Evolutionary conservation across 1,140 invertebrate genomes (phyloP).

Genomic region (Eriosoma lanigerum): DNA sequence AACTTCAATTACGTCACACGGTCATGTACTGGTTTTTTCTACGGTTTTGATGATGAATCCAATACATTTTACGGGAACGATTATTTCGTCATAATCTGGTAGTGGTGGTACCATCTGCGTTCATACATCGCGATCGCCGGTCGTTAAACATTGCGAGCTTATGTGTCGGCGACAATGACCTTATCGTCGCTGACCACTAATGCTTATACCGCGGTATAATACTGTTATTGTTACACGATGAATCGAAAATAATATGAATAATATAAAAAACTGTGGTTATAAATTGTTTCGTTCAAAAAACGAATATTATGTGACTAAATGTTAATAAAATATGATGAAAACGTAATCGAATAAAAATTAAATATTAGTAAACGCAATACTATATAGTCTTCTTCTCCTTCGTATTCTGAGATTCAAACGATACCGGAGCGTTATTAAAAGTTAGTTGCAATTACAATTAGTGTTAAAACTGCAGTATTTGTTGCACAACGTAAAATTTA

Average conservation of each 20-base stretch:
- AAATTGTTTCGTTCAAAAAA: too few species aligned
- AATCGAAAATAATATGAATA: neutral
- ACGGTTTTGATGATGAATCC: conserved; percentile 11
- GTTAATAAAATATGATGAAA: neutral
- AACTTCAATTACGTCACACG: neutral
- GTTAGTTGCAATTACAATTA: too few species aligned
- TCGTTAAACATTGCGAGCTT: neutral
- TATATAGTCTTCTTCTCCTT: too few species aligned
- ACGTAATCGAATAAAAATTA: neutral
- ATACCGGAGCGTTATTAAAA: too few species aligned
- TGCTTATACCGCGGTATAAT: too few species aligned
- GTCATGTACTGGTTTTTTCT: neutral
- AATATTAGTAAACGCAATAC: neutral
- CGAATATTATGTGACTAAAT: too few species aligned
- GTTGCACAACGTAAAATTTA: too few species aligned
- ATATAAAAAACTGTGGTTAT: neutral
- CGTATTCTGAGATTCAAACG: too few species aligned
- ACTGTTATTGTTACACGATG: neutral
- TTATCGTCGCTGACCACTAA: conserved; percentile 5
- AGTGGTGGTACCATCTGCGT: neutral
- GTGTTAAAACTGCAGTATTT: too few species aligned
- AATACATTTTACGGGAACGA: neutral
- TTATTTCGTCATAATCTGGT: neutral
- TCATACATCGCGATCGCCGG: neutral
- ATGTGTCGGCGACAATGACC: conserved; percentile 29